phyloP scores from a whole-genome alignment of 1,140 invertebrate genomes.

The Brachionus paranguensis region DNA sequence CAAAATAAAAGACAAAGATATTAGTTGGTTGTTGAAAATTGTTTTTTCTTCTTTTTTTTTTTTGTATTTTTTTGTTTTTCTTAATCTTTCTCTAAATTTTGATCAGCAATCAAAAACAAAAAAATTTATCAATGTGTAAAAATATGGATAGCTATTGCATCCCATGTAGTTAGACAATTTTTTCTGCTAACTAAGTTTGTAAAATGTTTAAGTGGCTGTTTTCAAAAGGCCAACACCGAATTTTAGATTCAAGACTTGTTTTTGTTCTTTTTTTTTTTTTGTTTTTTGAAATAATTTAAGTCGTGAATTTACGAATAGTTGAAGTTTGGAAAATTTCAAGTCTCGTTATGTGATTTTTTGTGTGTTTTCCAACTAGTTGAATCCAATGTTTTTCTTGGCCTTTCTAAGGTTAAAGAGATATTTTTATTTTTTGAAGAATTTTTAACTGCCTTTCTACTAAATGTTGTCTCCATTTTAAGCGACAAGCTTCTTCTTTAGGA shows the following conservation, averaged over 20 bases:
- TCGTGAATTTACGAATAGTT: neutral
- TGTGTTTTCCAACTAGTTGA: neutral
- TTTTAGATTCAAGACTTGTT: neutral
- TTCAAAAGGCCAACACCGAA: neutral
- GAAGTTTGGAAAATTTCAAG: neutral
- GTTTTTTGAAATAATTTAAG: neutral
- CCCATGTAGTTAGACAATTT: neutral
- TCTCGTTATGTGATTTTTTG: neutral
- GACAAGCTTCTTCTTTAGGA: neutral
- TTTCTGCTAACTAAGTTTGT: neutral
- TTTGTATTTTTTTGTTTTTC: neutral
- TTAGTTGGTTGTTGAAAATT: neutral
- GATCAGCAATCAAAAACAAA: neutral
- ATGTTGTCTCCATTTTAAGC: neutral
- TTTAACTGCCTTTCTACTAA: neutral
- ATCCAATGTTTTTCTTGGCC: neutral
- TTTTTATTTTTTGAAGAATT: neutral
- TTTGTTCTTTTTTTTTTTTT: neutral
- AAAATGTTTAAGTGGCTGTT: neutral
- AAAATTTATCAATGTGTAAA: neutral
- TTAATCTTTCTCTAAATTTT: neutral
- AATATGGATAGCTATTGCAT: neutral
- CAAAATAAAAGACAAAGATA: conserved; percentile 15
- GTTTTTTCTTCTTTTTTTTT: neutral
- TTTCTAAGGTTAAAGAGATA: too few relatives aligned